These are phyloP conservation scores for Drosophila neoperkinsi DNA, from an alignment of 2,888 invertebrate genomes.

Conservation along the genomic window DNA sequence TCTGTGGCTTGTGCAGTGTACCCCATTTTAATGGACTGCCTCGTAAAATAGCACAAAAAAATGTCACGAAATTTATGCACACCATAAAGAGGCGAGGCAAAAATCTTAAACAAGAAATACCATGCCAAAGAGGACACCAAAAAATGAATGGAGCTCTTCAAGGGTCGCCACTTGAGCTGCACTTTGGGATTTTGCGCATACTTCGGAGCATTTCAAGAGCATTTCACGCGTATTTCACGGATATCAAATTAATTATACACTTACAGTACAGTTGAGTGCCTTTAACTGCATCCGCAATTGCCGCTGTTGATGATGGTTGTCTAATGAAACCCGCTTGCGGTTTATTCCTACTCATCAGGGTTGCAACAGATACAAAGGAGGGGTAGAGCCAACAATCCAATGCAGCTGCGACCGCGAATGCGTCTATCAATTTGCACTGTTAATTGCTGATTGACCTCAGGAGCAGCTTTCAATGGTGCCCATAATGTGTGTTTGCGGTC, in stretches of 20 bases:
- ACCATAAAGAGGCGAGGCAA: constrained; percentile 57
- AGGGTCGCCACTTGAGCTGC: constrained; percentile 40
- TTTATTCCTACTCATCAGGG: constrained; percentile 30
- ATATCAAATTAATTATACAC: constrained; percentile 77
- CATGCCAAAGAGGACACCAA: constrained; percentile 50
- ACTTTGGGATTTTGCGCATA: constrained; percentile 45
- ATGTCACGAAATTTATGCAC: constrained; percentile 74
- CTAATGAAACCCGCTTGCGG: constrained; percentile 68
- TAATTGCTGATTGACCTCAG: constrained; percentile 82
- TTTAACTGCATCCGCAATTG: constrained; percentile 1
- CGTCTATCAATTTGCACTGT: constrained; percentile 73
- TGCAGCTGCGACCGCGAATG: constrained; percentile 29
- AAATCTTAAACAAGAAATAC: constrained; percentile 52
- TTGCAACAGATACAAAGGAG: constrained; percentile 1
- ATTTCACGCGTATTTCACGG: constrained; percentile 36
- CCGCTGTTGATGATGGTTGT: constrained; percentile 31
- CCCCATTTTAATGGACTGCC: constrained; percentile 75
- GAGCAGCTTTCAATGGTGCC: constrained; percentile 48
- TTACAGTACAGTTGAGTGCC: constrained; percentile 29
- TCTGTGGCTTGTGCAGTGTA: constrained; percentile 5
- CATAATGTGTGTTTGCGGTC: constrained; percentile 54
- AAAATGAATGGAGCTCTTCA: constrained; percentile 12
- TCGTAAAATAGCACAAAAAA: constrained; percentile 76
- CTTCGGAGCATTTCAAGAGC: constrained; percentile 45
- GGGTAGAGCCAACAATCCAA: neutral